phyloP scores from a whole-genome alignment of 2,888 invertebrate genomes.

The Eupsilia transversa region DNA sequence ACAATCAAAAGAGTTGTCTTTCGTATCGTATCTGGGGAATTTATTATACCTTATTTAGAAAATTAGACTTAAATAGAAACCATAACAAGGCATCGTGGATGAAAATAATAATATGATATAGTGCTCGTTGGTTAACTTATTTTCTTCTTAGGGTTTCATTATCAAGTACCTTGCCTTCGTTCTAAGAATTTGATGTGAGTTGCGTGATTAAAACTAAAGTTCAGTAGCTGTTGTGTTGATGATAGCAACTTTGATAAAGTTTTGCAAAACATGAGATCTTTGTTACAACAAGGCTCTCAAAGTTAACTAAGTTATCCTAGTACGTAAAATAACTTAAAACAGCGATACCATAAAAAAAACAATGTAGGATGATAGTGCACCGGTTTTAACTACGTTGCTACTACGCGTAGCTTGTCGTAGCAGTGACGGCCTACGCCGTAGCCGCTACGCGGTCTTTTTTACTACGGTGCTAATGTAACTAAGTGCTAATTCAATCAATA shows the following conservation, averaged over 20 bases:
- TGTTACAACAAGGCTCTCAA: slow-evolving; percentile 30
- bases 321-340: neutral
- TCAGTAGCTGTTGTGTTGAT: slow-evolving; percentile 5
- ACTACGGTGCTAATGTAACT: neutral
- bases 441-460: neutral
- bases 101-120: neutral
- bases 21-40: no score
- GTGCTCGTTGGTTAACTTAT: no score
- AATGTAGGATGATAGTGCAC: neutral
- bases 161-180: slow-evolving; percentile 10
- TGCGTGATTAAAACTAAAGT: slow-evolving; percentile 30
- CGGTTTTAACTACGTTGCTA: neutral
- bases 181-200: slow-evolving; percentile 17
- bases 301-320: slow-evolving; percentile 1
- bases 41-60: neutral
- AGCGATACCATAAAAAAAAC: no score
- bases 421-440: slow-evolving; percentile 25
- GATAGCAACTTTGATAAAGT: slow-evolving; percentile 25
- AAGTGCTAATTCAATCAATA: no score
- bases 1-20: no score
- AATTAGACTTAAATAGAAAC: neutral
- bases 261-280: slow-evolving; percentile 32
- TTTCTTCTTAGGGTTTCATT: neutral
- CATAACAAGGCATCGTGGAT: neutral
- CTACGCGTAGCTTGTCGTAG: slow-evolving; percentile 18